Evolutionary conservation across 2,888 invertebrate genomes (phyloP).

Genomic region (Drosophila siamana): DNA sequence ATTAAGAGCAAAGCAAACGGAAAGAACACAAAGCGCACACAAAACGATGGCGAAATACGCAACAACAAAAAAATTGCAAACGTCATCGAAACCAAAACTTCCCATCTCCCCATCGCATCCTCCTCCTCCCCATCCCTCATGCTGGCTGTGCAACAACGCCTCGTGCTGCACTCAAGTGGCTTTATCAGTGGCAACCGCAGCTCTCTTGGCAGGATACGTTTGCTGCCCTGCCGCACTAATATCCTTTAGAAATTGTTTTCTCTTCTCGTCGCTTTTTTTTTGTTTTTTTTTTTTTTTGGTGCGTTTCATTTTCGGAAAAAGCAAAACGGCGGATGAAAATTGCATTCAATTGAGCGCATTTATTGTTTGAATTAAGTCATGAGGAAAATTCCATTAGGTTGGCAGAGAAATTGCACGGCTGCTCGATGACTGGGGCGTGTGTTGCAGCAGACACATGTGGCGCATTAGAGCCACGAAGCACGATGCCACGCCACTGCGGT

Average conservation of each 20-base stretch:
- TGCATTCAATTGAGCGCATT: slow-evolving; percentile 85
- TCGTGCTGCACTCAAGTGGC: slow-evolving; percentile 81
- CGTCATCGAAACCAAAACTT: slow-evolving; percentile 74
- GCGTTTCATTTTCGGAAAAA: slow-evolving; percentile 57
- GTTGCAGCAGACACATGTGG: slow-evolving; percentile 70
- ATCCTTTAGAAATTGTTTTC: slow-evolving; percentile 65
- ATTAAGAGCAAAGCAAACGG: slow-evolving; percentile 78
- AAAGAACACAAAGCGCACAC: slow-evolving; percentile 61
- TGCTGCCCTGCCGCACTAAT: slow-evolving; percentile 59
- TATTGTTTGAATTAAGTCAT: slow-evolving; percentile 85
- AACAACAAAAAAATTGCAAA: slow-evolving; percentile 72
- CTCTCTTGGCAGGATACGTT: slow-evolving; percentile 52
- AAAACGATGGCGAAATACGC: slow-evolving; percentile 23
- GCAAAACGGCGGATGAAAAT: slow-evolving; percentile 74
- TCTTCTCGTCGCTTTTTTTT: slow-evolving; percentile 4
- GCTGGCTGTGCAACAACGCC: slow-evolving; percentile 29
- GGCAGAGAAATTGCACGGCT: slow-evolving; percentile 69
- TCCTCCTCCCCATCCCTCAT: not conserved
- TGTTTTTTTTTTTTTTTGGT: not conserved
- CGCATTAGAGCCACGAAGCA: slow-evolving; percentile 60
- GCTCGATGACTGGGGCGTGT: slow-evolving; percentile 35
- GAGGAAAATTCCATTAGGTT: slow-evolving; percentile 85
- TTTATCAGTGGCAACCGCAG: slow-evolving; percentile 81
- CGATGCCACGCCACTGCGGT: slow-evolving; percentile 29
- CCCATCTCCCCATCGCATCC: slow-evolving; percentile 1